Conservation (phyloP, 35 echinoderm and acorn worm species). For the Hemicentrotus pulcherrimus region DNA sequence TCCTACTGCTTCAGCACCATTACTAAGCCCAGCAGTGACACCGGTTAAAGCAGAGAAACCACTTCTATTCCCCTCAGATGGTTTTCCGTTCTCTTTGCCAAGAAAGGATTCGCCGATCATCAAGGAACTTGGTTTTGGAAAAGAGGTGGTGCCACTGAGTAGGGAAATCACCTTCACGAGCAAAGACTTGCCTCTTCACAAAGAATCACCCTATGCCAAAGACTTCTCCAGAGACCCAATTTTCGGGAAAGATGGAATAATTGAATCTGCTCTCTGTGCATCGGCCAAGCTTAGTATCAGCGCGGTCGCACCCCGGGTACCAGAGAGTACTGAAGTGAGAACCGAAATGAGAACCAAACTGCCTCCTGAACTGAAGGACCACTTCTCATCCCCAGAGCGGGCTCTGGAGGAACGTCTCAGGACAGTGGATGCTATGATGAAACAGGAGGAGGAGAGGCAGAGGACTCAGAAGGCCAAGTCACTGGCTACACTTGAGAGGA, state of each 20-base stretch:
- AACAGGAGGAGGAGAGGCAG: conserved; percentile 26
- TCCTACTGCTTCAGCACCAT: conserved; percentile 68
- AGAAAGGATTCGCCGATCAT: conserved; percentile 13
- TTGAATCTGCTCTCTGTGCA: conserved; percentile 17
- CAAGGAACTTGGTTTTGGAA: conserved; percentile 43
- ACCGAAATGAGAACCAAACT: conserved; percentile 38
- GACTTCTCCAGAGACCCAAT: conserved; percentile 47
- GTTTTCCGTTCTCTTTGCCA: conserved; percentile 14
- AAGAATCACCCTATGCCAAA: conserved; percentile 48
- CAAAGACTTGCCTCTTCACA: conserved; percentile 44
- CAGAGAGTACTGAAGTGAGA: conserved; percentile 26
- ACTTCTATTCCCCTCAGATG: conserved; percentile 29
- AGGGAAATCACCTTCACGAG: conserved; percentile 38
- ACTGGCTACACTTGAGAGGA: neutral
- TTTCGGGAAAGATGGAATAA: conserved; percentile 24
- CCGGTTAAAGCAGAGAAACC: conserved; percentile 64
- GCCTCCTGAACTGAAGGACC: conserved; percentile 43
- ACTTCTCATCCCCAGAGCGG: conserved; percentile 46
- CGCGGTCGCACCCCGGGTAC: conserved; percentile 21
- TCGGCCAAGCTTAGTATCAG: conserved; percentile 18
- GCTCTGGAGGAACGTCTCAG: conserved; percentile 20
- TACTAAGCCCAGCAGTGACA: conserved; percentile 83
- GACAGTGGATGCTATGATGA: conserved; percentile 31
- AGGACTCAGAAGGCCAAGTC: conserved; percentile 22
- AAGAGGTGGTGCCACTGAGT: conserved; percentile 31